These are phyloP conservation scores for Drosophila ustulata DNA, from an alignment of 2,888 invertebrate species.

Conservation along the genomic window DNA sequence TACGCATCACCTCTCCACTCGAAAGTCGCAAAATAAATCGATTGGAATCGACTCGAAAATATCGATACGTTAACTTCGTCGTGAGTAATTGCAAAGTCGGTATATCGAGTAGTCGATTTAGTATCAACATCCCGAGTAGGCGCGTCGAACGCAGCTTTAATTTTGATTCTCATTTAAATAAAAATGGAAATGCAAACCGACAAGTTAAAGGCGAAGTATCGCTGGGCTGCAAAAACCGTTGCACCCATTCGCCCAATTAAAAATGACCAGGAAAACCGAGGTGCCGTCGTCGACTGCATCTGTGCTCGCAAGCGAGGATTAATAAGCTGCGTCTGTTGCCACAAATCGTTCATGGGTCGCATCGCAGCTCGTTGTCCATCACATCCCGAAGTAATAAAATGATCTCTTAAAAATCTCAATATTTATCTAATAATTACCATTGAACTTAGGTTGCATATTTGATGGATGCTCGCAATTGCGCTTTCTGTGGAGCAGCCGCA, in stretches of 20 bases:
- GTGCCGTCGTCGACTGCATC: conserved; percentile 27
- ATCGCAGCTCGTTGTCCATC: conserved; percentile 41
- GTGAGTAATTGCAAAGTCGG: background rate
- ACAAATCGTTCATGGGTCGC: conserved; percentile 51
- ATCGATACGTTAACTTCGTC: no score
- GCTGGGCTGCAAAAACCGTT: background rate
- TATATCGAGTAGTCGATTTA: background rate
- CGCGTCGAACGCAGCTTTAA: background rate
- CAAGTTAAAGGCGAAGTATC: conserved; percentile 8
- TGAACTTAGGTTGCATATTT: conserved; percentile 33
- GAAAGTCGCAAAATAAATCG: no score
- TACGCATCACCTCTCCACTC: no score
- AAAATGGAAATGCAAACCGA: conserved; percentile 5
- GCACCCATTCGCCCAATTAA: background rate
- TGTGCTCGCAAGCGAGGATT: conserved; percentile 48
- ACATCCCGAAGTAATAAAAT: conserved; percentile 55
- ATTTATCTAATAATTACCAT: background rate
- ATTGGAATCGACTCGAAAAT: no score
- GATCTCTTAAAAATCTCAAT: background rate
- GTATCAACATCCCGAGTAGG: background rate
- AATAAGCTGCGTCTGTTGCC: conserved; percentile 43
- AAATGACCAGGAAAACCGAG: background rate
- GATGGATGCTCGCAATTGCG: conserved; percentile 60
- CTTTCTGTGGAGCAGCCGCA: conserved; percentile 46
- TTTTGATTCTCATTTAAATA: background rate